Evolutionary conservation across 1,140 invertebrate genomes (phyloP).

Genomic region (Neodiprion pinetum): DNA sequence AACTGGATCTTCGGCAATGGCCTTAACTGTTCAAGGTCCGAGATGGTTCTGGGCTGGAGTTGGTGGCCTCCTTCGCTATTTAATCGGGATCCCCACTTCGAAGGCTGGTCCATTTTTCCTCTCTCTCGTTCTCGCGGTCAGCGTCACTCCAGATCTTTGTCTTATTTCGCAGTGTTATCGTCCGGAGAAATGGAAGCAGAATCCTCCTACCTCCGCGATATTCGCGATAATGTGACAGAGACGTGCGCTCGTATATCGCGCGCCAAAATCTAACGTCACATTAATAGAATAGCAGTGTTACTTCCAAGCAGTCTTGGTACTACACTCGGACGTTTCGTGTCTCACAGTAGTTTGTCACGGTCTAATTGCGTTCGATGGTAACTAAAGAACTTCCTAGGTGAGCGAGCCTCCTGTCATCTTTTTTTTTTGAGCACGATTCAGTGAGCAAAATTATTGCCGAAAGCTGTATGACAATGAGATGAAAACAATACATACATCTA

Average conservation of each 20-base stretch:
- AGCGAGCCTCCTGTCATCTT: neutral
- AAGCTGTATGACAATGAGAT: too few relatives aligned
- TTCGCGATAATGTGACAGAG: too few relatives aligned
- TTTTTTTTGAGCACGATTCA: neutral
- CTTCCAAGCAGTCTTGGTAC: neutral
- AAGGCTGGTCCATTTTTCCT: conserved; percentile 50
- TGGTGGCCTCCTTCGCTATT: conserved; percentile 62
- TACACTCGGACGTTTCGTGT: neutral
- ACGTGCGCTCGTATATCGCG: too few relatives aligned
- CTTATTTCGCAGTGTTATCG: neutral
- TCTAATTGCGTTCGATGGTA: neutral
- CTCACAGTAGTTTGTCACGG: neutral
- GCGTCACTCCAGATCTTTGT: neutral
- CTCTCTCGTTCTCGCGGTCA: conserved; percentile 29
- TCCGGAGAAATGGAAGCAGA: neutral
- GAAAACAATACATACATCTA: too few relatives aligned
- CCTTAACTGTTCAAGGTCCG: conserved; percentile 57
- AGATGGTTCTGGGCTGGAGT: conserved; percentile 59
- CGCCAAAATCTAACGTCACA: too few relatives aligned
- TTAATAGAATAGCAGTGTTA: too few relatives aligned
- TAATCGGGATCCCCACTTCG: conserved; percentile 62
- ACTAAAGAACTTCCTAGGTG: neutral
- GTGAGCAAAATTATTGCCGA: too few relatives aligned
- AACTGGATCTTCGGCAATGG: conserved; percentile 34
- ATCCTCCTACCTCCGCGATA: neutral